These are phyloP conservation scores for Drosophila anomalata DNA, from an alignment of 2,888 invertebrate species.

Conservation along the genomic window DNA sequence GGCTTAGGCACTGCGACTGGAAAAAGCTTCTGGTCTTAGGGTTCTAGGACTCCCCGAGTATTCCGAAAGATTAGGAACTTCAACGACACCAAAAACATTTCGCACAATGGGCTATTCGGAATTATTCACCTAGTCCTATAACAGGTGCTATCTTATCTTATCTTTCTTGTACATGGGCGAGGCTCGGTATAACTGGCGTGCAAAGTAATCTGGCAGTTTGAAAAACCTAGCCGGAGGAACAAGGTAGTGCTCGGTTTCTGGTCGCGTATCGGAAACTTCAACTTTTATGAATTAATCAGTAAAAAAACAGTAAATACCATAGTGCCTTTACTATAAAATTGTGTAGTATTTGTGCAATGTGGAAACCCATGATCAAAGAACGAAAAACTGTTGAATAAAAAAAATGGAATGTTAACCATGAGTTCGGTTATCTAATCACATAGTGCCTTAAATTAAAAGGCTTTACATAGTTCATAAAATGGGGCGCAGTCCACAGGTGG, in stretches of 20 bases:
- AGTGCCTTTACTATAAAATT: not conserved
- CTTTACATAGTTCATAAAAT: constrained; percentile 25
- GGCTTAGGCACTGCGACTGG: no score
- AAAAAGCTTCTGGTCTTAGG: not conserved
- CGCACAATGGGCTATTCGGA: constrained; percentile 39
- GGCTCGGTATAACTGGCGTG: constrained; percentile 53
- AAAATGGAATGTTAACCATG: constrained; percentile 5
- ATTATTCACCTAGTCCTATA: constrained; percentile 60
- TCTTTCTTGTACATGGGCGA: constrained; percentile 43
- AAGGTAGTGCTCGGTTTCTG: constrained; percentile 61
- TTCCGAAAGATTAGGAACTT: not conserved
- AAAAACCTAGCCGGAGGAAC: constrained; percentile 73
- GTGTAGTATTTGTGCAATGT: not conserved
- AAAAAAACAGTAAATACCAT: constrained; percentile 2
- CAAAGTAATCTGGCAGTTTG: constrained; percentile 62
- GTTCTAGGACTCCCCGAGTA: not conserved
- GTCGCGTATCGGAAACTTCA: not conserved
- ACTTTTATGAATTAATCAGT: not conserved
- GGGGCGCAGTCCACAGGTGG: constrained; percentile 16
- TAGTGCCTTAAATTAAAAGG: constrained; percentile 44
- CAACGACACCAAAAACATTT: constrained; percentile 5
- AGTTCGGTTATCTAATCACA: constrained; percentile 60
- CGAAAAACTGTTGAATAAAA: constrained; percentile 19
- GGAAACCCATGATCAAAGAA: not conserved
- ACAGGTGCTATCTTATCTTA: constrained; percentile 21